Conservation (phyloP, 2,113 vertebrate species). For the Nyctereutes procyonoides region DNA sequence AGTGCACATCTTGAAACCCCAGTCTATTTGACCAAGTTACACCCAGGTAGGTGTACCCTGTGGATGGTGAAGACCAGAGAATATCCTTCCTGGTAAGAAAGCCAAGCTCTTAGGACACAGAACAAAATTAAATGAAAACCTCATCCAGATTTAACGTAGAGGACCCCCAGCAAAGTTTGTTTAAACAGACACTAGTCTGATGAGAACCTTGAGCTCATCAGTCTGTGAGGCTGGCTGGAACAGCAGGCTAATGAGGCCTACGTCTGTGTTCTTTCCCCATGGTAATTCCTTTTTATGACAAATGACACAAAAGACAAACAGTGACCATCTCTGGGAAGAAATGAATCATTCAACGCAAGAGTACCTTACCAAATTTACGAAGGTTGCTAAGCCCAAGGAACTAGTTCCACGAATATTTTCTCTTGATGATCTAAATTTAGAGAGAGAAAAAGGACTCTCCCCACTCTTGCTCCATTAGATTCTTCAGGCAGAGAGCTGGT, state of each 20-base stretch:
- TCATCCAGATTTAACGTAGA: background rate
- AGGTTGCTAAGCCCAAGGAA: background rate
- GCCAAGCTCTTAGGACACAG: background rate
- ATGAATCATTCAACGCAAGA: background rate
- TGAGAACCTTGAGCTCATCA: background rate
- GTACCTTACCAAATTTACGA: background rate
- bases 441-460: background rate
- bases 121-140: background rate
- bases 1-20: background rate
- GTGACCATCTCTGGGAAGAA: background rate
- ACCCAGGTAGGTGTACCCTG: background rate
- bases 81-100: background rate
- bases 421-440: background rate
- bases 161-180: background rate
- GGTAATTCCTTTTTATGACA: background rate
- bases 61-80: background rate
- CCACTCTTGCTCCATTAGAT: background rate
- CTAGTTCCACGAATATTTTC: background rate
- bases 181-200: background rate
- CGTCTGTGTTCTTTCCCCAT: background rate
- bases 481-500: background rate
- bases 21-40: background rate
- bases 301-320: background rate
- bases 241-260: background rate
- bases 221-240: background rate